phyloP scores from a whole-genome alignment of 2,888 invertebrate species.

The Microctonus hyperodae region DNA sequence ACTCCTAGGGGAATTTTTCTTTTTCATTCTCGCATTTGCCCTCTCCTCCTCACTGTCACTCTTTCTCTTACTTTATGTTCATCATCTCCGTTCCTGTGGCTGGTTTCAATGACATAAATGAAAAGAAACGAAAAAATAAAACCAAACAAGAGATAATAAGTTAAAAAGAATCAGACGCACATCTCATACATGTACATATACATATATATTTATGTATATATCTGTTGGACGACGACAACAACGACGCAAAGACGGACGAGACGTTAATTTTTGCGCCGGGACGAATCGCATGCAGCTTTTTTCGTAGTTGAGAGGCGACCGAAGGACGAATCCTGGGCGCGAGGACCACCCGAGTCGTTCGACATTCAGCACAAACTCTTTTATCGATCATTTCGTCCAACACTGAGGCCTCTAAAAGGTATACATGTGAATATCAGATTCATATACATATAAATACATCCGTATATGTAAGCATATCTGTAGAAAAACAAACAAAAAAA shows the following conservation, averaged over 20 bases:
- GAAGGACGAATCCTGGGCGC: constrained; percentile 35
- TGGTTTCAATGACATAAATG: constrained; percentile 1
- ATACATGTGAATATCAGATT: background rate
- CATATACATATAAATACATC: background rate
- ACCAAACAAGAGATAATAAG: constrained; percentile 20
- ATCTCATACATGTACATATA: too few relatives aligned
- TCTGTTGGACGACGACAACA: constrained; percentile 3
- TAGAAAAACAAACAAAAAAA: background rate
- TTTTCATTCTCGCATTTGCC: background rate
- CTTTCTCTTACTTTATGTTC: background rate
- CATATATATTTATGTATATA: too few relatives aligned
- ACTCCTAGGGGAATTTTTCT: constrained; percentile 23
- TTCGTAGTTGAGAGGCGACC: constrained; percentile 25
- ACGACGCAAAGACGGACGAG: constrained; percentile 24
- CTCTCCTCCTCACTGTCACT: background rate
- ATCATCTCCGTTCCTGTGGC: background rate
- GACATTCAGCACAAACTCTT: constrained; percentile 28
- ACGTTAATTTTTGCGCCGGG: constrained; percentile 33
- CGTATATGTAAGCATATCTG: too few relatives aligned
- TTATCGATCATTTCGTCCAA: constrained; percentile 15
- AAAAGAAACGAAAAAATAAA: constrained; percentile 22
- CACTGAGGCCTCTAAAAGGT: background rate
- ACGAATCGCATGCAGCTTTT: constrained; percentile 31
- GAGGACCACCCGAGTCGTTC: constrained; percentile 58
- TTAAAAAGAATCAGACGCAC: constrained; percentile 17